A percentile compares a stretch with the other conserved stretches of the same genome.
phyloP scores from a whole-genome alignment of 2,888 invertebrate species.

The Lithophane socia region DNA sequence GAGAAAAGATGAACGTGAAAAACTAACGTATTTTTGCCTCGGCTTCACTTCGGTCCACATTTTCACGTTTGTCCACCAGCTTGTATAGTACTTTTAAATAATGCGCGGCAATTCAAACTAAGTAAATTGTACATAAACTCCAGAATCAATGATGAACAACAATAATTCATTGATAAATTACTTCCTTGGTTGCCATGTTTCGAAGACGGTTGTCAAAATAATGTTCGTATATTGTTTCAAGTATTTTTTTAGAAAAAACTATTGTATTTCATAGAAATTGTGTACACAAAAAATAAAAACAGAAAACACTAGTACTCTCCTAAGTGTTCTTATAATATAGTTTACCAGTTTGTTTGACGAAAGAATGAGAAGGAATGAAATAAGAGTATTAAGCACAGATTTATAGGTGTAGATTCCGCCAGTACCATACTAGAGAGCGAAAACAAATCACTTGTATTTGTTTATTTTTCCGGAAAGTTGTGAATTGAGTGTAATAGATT shows the following conservation, averaged over 20 bases:
- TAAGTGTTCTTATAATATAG: neutral
- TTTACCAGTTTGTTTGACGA: neutral
- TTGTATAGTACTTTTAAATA: neutral
- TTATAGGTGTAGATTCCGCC: slow-evolving; percentile 16
- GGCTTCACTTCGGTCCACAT: too few relatives aligned
- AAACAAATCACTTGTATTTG: slow-evolving; percentile 48
- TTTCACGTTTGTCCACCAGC: neutral
- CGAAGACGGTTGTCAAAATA: neutral
- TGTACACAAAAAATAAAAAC: too few relatives aligned
- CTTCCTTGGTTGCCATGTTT: neutral
- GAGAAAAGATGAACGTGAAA: neutral
- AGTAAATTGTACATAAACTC: too few relatives aligned
- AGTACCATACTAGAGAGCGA: slow-evolving; percentile 9
- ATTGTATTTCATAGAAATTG: neutral
- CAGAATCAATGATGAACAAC: too few relatives aligned
- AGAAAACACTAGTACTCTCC: neutral
- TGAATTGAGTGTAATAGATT: slow-evolving; percentile 34
- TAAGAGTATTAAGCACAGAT: slow-evolving; percentile 25
- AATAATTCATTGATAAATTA: too few relatives aligned
- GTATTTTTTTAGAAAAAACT: neutral
- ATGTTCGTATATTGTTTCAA: neutral
- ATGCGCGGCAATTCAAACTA: too few relatives aligned
- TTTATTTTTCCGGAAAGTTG: slow-evolving; percentile 42
- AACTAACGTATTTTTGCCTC: neutral
- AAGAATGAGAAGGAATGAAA: neutral